Conservation (phyloP, 2,797 vertebrate genomes). For the Scleropages formosus region DNA sequence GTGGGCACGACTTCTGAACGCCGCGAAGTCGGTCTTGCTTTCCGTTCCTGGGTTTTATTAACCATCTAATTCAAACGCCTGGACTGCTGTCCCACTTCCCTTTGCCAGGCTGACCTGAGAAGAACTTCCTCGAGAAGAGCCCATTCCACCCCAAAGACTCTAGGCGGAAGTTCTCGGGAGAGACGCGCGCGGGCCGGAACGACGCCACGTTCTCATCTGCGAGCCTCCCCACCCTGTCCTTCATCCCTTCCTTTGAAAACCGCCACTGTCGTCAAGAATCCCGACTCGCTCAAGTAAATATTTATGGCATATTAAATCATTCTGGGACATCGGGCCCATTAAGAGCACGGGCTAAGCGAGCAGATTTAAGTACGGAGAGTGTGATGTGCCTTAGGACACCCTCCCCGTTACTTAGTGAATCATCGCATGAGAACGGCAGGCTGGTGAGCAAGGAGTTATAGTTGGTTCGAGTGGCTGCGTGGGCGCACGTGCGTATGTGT, state of each 20-base stretch:
- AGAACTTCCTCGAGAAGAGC: not conserved
- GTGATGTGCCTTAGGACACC: not conserved
- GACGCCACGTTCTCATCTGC: not conserved
- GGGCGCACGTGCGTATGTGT: not conserved
- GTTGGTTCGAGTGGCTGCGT: not conserved
- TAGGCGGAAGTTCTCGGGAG: not conserved
- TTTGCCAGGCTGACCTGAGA: not conserved
- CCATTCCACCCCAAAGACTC: not conserved
- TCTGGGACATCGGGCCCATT: not conserved
- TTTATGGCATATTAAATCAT: constrained; percentile 12
- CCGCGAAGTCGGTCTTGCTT: not conserved
- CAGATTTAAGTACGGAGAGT: not conserved
- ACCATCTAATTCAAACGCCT: not conserved
- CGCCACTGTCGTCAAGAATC: not conserved
- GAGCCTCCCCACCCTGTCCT: not conserved
- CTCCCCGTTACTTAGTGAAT: not conserved
- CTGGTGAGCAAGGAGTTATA: not conserved
- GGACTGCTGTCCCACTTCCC: not conserved
- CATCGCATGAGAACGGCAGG: constrained; percentile 1
- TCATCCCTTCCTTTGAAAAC: not conserved
- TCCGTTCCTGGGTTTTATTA: not conserved
- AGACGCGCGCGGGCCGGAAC: not conserved
- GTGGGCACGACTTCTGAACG: too few relatives aligned
- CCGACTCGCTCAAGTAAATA: not conserved
- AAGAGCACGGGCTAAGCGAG: not conserved